Conservation (phyloP, 2,113 vertebrate genomes). For the Ptilonorhynchus violaceus region DNA sequence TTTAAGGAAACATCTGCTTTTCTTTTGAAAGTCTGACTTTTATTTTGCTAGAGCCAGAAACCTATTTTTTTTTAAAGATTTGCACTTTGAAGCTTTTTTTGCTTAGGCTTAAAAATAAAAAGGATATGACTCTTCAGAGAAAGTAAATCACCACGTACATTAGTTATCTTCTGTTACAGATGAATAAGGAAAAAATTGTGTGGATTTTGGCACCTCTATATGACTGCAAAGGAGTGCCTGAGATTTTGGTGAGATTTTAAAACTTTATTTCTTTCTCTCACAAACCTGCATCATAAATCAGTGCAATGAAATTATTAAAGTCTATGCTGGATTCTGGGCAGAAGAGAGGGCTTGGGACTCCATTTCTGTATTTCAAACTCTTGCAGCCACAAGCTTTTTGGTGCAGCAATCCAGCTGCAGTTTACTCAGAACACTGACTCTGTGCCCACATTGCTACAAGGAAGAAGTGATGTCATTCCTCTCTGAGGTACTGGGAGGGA, state of each 20-base stretch:
- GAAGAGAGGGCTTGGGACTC: neutral
- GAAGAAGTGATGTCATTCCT: neutral
- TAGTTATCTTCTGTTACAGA: neutral
- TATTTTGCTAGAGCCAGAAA: neutral
- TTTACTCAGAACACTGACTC: neutral
- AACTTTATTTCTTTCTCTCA: neutral
- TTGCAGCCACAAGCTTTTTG: neutral
- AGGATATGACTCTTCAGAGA: neutral
- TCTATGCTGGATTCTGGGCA: neutral
- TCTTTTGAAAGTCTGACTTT: conserved; percentile 27
- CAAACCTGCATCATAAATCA: neutral
- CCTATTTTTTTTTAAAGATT: neutral
- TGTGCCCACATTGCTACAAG: neutral
- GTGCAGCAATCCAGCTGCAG: neutral
- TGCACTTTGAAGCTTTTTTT: neutral
- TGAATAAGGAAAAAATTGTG: neutral
- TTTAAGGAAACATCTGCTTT: conserved; percentile 18
- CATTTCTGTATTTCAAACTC: neutral
- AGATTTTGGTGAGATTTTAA: neutral
- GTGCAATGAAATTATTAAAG: neutral
- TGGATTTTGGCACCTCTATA: neutral
- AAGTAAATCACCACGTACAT: neutral
- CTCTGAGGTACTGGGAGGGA: neutral
- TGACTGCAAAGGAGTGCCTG: neutral
- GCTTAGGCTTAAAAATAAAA: conserved; percentile 27